A percentile compares a stretch with the other conserved stretches of the same genome.
phyloP scores from a whole-genome alignment of 2,888 invertebrate species.

The Habrosyne pyritoides region DNA sequence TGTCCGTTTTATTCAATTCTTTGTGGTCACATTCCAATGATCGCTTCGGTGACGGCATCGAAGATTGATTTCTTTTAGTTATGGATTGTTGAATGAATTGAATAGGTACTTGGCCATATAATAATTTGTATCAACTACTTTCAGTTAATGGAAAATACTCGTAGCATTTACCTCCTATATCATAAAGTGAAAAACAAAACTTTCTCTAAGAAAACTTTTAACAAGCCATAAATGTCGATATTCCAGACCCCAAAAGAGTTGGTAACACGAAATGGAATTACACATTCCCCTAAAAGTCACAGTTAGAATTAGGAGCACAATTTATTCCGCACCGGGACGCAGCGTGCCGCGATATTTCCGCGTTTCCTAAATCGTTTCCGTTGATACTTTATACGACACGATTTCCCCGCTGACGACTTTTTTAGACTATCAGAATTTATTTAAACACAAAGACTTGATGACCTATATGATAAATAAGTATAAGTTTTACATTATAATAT shows the following conservation, averaged over 20 bases:
- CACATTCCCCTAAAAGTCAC: slow-evolving; percentile 77
- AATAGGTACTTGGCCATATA: neutral
- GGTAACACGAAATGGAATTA: slow-evolving; percentile 80
- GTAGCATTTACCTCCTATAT: neutral
- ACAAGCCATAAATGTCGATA: slow-evolving; percentile 76
- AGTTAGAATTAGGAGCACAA: slow-evolving; percentile 74
- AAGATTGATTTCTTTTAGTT: slow-evolving; percentile 31
- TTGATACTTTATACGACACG: slow-evolving; percentile 21
- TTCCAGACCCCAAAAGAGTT: slow-evolving; percentile 77
- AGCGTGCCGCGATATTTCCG: slow-evolving; percentile 57
- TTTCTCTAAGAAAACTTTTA: slow-evolving; percentile 72
- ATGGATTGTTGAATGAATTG: slow-evolving; percentile 1
- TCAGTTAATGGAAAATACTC: too few species aligned
- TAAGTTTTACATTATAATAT: too few species aligned
- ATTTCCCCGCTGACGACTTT: slow-evolving; percentile 7
- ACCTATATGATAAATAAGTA: too few species aligned
- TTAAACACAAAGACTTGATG: neutral
- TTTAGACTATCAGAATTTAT: neutral
- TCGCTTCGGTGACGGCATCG: slow-evolving; percentile 50
- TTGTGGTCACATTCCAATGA: slow-evolving; percentile 64
- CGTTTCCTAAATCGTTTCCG: slow-evolving; percentile 30
- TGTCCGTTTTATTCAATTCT: slow-evolving; percentile 53
- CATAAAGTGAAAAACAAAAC: slow-evolving; percentile 44
- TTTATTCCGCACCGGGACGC: slow-evolving; percentile 66
- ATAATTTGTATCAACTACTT: neutral